These are phyloP conservation scores for Lucilia sericata DNA, from an alignment of 1,140 invertebrate species.

Conservation along the genomic window DNA sequence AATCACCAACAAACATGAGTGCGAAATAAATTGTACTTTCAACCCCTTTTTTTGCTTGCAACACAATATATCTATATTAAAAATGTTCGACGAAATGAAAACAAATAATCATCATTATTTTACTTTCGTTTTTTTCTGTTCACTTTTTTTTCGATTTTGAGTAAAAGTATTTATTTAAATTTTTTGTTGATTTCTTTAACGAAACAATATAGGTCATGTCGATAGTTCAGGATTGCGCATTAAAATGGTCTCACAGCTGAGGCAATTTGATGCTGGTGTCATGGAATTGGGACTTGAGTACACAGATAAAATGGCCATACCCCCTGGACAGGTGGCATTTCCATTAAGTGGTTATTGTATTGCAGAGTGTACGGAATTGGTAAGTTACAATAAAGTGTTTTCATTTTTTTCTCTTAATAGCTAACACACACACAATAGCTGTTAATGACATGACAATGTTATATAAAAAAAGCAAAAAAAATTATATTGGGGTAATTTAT, in stretches of 20 bases:
- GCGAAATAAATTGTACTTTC: not conserved
- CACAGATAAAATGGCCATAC: slow-evolving; percentile 98
- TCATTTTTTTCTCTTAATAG: too few relatives aligned
- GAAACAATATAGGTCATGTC: slow-evolving; percentile 73
- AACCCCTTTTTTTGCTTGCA: slow-evolving; percentile 2
- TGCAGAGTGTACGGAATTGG: slow-evolving; percentile 90
- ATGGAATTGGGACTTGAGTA: slow-evolving; percentile 98
- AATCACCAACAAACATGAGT: not conserved
- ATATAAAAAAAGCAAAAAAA: not conserved
- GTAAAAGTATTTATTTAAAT: not conserved
- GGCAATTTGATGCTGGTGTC: slow-evolving; percentile 91
- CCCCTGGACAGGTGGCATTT: slow-evolving; percentile 84
- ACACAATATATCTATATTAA: slow-evolving; percentile 14
- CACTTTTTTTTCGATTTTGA: not conserved
- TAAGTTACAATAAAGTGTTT: slow-evolving; percentile 64
- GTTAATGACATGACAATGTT: not conserved
- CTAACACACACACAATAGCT: too few relatives aligned
- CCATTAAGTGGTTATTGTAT: slow-evolving; percentile 90
- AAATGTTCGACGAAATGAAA: slow-evolving; percentile 1
- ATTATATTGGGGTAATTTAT: not conserved
- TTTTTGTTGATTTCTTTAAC: not conserved
- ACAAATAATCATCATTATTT: slow-evolving; percentile 3
- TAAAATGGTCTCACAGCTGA: slow-evolving; percentile 76
- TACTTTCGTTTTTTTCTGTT: not conserved
- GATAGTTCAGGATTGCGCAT: slow-evolving; percentile 93